Evolutionary conservation across 2,113 vertebrate species (phyloP), one percentile per base, ranked within the genome.

Genomic region (Maccullochella peelii): DNA sequence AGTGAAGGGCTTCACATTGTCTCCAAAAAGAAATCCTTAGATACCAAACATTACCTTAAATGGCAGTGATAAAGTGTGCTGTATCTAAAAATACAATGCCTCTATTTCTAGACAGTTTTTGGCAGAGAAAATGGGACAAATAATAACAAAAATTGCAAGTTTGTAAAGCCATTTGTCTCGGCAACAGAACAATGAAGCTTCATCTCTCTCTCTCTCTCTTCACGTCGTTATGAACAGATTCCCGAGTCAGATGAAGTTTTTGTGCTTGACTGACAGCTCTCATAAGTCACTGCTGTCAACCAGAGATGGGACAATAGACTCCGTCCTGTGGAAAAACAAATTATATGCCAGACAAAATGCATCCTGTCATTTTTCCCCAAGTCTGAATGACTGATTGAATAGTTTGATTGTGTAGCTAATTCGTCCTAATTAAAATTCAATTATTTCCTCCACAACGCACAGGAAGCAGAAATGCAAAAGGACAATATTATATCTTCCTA

Each of bases 181-280:
- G 77, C 73, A 27, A 65, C 71, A 16, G 72, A 90, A 93, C 87
- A 89, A 89, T 89, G 70, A 23, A 33, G 71, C 77, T 18, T 57
- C 73, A 54, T 80, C 66, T 82, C 57, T 42, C 40, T 14, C 57
- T 21, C 65, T 18, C 25, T 5, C 40, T 61, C 73, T 15, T 55
- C 55, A 11, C 14, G 27, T 84, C 71, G 86, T 80, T 74, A 40
- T 71, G 74, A 85, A 73, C 59, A 73, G 59, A 84, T 86, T 77
- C 79, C 66, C 2, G 57, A 87, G 50, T 82, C 71, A 79, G 77
- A 88, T 72, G 62, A 85, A 84, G 77, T 83, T 80, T 86, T 59
- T 58, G 73, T 87, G 83, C 73, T 74, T 84, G 89, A 93, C 74
- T 92, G 91, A 91, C 92, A 90, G 91, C 91, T 91, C 83, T 84